Percentiles rank a stretch among this genome's conserved stretches.
Conservation (phyloP, 2,797 vertebrate genomes). For the Tauraco hartlaubi region DNA sequence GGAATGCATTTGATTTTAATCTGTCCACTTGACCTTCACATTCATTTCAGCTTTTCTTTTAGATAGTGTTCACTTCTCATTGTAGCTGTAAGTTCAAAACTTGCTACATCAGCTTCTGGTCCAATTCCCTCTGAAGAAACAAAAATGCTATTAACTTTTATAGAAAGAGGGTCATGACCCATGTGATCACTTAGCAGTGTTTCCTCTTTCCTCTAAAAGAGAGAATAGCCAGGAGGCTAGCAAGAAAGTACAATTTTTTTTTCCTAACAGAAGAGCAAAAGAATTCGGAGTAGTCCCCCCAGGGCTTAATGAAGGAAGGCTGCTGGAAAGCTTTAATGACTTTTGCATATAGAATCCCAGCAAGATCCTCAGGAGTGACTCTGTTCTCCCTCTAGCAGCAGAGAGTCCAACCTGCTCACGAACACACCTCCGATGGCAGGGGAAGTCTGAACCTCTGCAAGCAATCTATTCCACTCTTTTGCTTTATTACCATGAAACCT, state of each 20-base stretch:
- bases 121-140: neutral
- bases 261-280: neutral
- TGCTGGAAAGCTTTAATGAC: neutral
- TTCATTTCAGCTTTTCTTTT: neutral
- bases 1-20: neutral
- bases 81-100: neutral
- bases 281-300: neutral
- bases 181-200: neutral
- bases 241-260: neutral
- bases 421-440: neutral
- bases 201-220: neutral
- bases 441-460: neutral
- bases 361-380: neutral
- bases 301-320: neutral
- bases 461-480: neutral
- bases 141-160: constrained; percentile 27
- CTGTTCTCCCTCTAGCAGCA: neutral
- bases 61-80: neutral
- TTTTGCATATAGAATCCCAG: neutral
- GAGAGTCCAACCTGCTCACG: neutral
- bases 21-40: neutral
- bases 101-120: neutral
- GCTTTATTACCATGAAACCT: neutral
- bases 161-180: neutral
- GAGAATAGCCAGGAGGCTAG: neutral